Conservation (phyloP, 2,888 invertebrate species). For the Habrosyne pyritoides region DNA sequence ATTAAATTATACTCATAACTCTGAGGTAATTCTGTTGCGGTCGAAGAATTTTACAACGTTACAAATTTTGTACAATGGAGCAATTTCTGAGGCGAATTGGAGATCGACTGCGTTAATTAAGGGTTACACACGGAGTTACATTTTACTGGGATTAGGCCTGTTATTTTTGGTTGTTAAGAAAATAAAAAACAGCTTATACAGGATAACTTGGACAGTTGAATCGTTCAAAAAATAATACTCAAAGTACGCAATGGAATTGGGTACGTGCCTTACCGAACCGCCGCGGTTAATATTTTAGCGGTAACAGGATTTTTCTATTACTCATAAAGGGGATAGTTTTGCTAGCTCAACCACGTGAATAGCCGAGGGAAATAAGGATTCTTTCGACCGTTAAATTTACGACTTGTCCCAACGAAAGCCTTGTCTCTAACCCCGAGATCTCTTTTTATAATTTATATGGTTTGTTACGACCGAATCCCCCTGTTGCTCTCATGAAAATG, state of each 20-base stretch:
- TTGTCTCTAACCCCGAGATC: constrained; percentile 67
- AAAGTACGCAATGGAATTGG: background rate
- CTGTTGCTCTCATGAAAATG: constrained; percentile 63
- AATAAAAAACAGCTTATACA: background rate
- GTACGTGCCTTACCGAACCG: background rate
- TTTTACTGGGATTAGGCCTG: constrained; percentile 43
- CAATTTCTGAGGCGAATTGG: constrained; percentile 72
- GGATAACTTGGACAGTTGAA: background rate
- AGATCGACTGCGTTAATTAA: constrained; percentile 71
- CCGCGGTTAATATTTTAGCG: constrained; percentile 43
- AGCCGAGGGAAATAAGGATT: constrained; percentile 76
- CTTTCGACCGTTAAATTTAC: constrained; percentile 81
- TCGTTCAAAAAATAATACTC: background rate
- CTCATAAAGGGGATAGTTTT: constrained; percentile 71
- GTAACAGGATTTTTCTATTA: constrained; percentile 56
- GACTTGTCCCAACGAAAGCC: constrained; percentile 77
- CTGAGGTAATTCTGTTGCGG: constrained; percentile 66
- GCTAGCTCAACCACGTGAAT: constrained; percentile 70
- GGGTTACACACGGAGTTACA: constrained; percentile 54
- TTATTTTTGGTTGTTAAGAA: constrained; percentile 16
- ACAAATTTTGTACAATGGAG: constrained; percentile 77
- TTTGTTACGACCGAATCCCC: constrained; percentile 67
- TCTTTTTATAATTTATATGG: constrained; percentile 81
- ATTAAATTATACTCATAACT: constrained; percentile 80
- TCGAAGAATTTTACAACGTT: constrained; percentile 72